These are phyloP conservation scores for Burhinus bistriatus DNA, from an alignment of 2,113 vertebrate genomes.

Conservation along the genomic window DNA sequence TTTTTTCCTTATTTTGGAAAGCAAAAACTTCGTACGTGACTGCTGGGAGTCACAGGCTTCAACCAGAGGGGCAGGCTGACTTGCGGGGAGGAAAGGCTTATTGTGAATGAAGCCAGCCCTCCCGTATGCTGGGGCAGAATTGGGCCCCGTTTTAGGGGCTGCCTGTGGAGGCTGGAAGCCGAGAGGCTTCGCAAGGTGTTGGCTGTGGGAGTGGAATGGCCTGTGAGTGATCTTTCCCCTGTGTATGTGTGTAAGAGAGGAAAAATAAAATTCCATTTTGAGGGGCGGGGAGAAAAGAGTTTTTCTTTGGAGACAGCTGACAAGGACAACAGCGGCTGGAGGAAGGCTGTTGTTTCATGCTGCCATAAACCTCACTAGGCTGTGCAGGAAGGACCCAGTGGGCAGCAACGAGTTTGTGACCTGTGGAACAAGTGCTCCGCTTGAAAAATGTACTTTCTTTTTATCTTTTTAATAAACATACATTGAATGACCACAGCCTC, in stretches of 20 bases:
- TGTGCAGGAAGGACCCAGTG: background rate
- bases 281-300: fast-evolving
- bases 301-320: background rate
- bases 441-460: background rate
- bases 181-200: background rate
- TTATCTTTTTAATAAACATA: background rate
- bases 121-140: fast-evolving
- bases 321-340: background rate
- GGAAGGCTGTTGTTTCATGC: background rate
- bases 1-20: background rate
- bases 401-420: background rate
- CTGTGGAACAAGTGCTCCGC: background rate
- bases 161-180: background rate
- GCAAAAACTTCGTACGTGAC: background rate
- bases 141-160: background rate
- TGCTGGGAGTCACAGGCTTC: background rate
- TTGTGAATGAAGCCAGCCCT: background rate
- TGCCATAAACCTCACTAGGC: background rate
- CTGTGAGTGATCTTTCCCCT: background rate
- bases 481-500: background rate
- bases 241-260: fast-evolving
- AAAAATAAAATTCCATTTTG: background rate
- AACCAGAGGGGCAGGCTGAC: background rate
- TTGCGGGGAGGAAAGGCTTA: fast-evolving
- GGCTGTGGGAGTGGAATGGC: background rate